phyloP scores from a whole-genome alignment of 2,888 invertebrate species.

The Melanchra persicariae region DNA sequence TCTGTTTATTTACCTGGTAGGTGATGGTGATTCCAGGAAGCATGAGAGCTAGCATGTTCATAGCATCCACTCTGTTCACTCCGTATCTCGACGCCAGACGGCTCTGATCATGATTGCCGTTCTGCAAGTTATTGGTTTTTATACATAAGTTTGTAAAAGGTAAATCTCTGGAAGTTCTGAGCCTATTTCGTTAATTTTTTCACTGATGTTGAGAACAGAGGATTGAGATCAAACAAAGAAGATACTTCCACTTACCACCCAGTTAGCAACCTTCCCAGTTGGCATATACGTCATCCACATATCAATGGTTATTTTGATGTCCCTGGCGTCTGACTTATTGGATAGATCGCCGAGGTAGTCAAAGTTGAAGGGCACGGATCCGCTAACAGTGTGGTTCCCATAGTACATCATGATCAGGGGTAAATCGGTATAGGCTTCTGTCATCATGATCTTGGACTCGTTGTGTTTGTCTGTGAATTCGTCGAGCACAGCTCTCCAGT shows the following conservation, averaged over 20 bases:
- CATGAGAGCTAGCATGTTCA: slow-evolving; percentile 95
- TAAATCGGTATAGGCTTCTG: slow-evolving; percentile 91
- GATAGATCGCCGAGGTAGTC: slow-evolving; percentile 89
- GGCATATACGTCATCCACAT: slow-evolving; percentile 91
- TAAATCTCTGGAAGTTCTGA: too few relatives aligned
- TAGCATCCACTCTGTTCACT: slow-evolving; percentile 92
- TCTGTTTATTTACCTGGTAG: slow-evolving; percentile 92
- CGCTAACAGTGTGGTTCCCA: slow-evolving; percentile 85
- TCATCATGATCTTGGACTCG: slow-evolving; percentile 89
- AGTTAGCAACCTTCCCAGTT: slow-evolving; percentile 89
- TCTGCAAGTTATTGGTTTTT: slow-evolving; percentile 70
- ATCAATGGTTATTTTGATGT: slow-evolving; percentile 88
- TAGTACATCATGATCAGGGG: slow-evolving; percentile 91
- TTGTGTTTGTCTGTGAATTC: slow-evolving; percentile 81
- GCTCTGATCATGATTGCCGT: slow-evolving; percentile 94
- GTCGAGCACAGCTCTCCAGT: slow-evolving; percentile 91
- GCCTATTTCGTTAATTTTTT: too few relatives aligned
- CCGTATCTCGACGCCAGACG: slow-evolving; percentile 93
- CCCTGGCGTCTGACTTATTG: slow-evolving; percentile 86
- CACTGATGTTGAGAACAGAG: too few relatives aligned
- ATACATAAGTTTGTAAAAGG: too few relatives aligned
- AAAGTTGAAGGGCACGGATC: slow-evolving; percentile 93
- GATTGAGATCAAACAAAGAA: background rate
- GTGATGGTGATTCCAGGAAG: slow-evolving; percentile 96
- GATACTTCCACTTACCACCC: slow-evolving; percentile 90